Base-by-base conservation (phyloP, 2,797 vertebrate species). In the Hapalemur alaotrensis region DNA sequence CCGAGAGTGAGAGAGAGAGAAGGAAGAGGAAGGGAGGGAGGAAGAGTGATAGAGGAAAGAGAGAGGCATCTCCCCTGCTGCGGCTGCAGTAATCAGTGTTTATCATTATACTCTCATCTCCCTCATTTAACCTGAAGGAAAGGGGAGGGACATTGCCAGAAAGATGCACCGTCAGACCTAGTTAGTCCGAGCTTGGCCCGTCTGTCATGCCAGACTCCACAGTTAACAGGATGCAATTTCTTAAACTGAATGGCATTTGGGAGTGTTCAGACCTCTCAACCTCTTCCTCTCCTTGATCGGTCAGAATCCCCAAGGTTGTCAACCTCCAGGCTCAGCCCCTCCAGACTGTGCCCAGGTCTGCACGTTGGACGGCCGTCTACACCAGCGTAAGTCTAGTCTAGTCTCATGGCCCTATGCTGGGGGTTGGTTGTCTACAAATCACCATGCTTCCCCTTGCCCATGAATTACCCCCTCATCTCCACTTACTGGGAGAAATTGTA, bases 41-140 rank as follows among this genome's bases (percentile, higher is more conserved):
- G 35, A 46, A 76, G 89, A 15, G 1, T 30, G 59, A 87, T 17
- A 41, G 1, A 38, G 94, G 78, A 81, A 85, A 72, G 70, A 89
- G 95, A 76, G 90, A 67, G 15, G 2, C 61, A 35, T 38, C 15
- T 83, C 32, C 61, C 35, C 43, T 87, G 65, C 48, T 73, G n/a
- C 2, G 9, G 63, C 70, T 75, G 20, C 4, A 18, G n/a, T 96
- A 94, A 93, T 89, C 82, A 81, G 72, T 92, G 52, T 97, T 97
- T 89, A 89, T 95, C 88, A 80, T 50, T 41, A 32, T 70, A 38
- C 14, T 80, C 76, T 95, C 67, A 54, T 96, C 95, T 95, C 75
- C 65, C 70, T 23, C 14, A 82, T 80, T 93, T 81, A 78, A 72
- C 88, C 67, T 89, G 61, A 86, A 94, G 63, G n/a, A 89, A 89